Conservation (phyloP, 1,140 invertebrate genomes). For the Lepidurus couesii region DNA sequence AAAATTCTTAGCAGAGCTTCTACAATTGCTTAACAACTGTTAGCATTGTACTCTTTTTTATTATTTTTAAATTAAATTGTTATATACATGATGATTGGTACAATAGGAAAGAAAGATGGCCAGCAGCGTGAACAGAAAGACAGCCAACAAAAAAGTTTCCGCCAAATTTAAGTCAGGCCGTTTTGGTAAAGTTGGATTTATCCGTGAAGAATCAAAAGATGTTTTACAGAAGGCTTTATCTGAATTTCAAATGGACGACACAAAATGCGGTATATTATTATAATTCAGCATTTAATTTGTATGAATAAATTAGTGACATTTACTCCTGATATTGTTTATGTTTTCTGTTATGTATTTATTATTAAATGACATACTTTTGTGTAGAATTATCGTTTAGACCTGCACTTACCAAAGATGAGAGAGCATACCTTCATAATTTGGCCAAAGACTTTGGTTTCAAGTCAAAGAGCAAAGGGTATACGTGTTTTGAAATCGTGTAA, state of each 20-base stretch:
- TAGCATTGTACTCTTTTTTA: too few relatives aligned
- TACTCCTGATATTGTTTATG: not conserved
- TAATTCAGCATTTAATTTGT: not conserved
- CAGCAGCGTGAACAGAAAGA: not conserved
- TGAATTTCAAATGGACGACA: conserved; percentile 4
- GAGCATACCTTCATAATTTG: conserved; percentile 30
- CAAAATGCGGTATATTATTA: not conserved
- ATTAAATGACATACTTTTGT: not conserved
- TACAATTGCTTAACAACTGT: too few relatives aligned
- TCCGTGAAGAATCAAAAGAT: not conserved
- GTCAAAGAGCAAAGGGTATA: conserved; percentile 34
- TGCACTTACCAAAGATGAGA: conserved; percentile 27
- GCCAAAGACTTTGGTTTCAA: conserved; percentile 27
- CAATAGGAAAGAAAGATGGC: not conserved
- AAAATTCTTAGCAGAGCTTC: too few relatives aligned
- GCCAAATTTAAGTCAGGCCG: not conserved
- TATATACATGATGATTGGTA: not conserved
- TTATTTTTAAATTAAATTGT: too few relatives aligned
- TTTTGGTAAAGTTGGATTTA: not conserved
- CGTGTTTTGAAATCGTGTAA: not conserved
- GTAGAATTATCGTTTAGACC: not conserved
- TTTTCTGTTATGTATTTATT: not conserved
- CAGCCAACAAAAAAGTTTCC: not conserved
- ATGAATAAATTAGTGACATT: not conserved
- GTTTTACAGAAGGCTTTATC: not conserved